Conservation (phyloP, 2,888 invertebrate species). For the Icerya purchasi region DNA sequence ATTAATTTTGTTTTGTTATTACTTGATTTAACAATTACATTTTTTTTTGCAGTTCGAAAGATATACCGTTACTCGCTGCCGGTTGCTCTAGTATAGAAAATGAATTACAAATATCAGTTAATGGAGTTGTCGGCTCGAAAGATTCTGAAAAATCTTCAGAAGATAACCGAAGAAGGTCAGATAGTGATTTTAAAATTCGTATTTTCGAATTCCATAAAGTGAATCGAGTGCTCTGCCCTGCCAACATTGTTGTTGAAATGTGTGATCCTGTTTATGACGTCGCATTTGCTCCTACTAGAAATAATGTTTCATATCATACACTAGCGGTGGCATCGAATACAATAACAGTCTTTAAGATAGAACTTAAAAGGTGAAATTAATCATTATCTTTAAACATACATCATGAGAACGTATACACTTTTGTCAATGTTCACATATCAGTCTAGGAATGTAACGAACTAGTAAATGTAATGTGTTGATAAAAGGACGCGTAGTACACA, state of each 20-base stretch:
- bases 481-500: too few species aligned
- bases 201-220: background rate
- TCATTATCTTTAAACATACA: background rate
- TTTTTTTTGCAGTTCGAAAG: too few species aligned
- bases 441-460: too few species aligned
- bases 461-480: too few species aligned
- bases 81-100: background rate
- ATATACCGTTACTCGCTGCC: background rate
- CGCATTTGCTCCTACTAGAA: background rate
- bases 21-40: too few species aligned
- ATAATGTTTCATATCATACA: background rate
- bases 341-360: background rate
- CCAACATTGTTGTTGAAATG: background rate
- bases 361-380: background rate
- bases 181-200: background rate
- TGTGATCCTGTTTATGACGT: background rate
- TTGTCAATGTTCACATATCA: too few species aligned
- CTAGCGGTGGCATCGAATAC: background rate
- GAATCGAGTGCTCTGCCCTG: background rate
- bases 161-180: too few species aligned
- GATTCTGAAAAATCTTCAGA: too few species aligned
- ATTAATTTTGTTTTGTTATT: too few species aligned
- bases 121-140: too few species aligned
- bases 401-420: too few species aligned
- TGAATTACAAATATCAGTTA: background rate